A percentile compares a stretch with the other conserved stretches of the same genome.
These are phyloP conservation scores for Crematogaster levior DNA, from an alignment of 2,888 invertebrate genomes.

Conservation along the genomic window DNA sequence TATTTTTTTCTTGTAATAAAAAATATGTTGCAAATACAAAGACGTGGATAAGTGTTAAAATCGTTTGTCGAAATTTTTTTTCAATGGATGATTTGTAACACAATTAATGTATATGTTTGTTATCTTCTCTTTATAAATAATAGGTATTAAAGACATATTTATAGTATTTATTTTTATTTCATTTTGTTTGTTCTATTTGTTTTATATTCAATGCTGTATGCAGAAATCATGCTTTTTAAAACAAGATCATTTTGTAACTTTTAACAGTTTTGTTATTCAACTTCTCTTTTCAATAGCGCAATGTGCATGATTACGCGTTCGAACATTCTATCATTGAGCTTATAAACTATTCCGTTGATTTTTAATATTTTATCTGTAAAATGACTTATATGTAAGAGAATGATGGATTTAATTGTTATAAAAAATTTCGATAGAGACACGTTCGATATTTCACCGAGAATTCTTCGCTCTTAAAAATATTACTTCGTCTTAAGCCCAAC, in stretches of 20 bases:
- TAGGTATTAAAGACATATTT: not conserved
- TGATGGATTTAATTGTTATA: slow-evolving; percentile 26
- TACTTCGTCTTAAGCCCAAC: slow-evolving; percentile 44
- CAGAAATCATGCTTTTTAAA: not conserved
- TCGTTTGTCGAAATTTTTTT: not conserved
- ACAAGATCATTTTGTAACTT: slow-evolving; percentile 5
- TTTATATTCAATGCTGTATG: not conserved
- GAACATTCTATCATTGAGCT: not conserved
- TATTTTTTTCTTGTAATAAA: not conserved
- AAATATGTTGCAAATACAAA: not conserved
- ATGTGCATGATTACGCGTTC: not conserved
- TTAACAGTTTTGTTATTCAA: slow-evolving; percentile 5
- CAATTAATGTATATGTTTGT: not conserved
- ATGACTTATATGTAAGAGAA: not conserved
- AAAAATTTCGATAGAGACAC: slow-evolving; percentile 18
- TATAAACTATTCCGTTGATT: not conserved
- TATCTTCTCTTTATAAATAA: not conserved
- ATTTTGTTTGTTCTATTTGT: not conserved
- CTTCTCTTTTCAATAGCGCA: not conserved
- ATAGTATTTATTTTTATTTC: not conserved
- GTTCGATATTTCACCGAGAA: slow-evolving; percentile 34
- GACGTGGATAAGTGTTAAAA: slow-evolving; percentile 1
- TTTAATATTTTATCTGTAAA: slow-evolving; percentile 4
- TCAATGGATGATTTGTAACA: not conserved
- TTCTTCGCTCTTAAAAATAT: slow-evolving; percentile 41